A percentile compares a stretch with the other conserved stretches of the same genome.
Evolutionary conservation across 2,888 invertebrate species (phyloP).

Genomic region (Myopa tessellatipennis): DNA sequence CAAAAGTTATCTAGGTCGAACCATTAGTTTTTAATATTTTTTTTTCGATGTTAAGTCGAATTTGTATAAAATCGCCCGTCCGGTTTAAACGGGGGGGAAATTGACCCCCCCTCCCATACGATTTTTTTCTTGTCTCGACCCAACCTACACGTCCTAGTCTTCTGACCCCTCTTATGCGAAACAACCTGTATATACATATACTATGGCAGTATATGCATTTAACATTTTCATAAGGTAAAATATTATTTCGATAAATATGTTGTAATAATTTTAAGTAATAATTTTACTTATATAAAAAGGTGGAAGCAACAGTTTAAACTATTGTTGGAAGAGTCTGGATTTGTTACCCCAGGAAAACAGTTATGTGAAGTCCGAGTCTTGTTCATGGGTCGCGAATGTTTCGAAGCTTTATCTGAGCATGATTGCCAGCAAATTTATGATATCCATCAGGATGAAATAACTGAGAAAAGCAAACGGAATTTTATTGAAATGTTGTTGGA

Average conservation of each 20-base stretch:
- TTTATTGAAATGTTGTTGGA: slow-evolving; percentile 93
- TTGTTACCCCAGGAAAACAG: slow-evolving; percentile 95
- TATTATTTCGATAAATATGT: background rate
- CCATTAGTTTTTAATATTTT: no score
- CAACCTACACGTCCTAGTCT: no score
- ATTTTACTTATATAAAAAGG: slow-evolving; percentile 69
- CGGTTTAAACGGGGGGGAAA: no score
- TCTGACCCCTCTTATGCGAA: no score
- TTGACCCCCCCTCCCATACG: no score
- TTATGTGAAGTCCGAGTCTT: slow-evolving; percentile 89
- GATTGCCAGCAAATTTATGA: slow-evolving; percentile 95
- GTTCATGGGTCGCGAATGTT: slow-evolving; percentile 94
- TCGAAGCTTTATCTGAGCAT: slow-evolving; percentile 88
- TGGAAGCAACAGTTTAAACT: slow-evolving; percentile 95
- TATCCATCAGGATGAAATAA: slow-evolving; percentile 90
- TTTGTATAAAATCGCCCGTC: no score
- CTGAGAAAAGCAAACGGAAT: slow-evolving; percentile 89
- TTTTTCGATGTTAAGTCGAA: no score
- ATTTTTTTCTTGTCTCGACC: no score
- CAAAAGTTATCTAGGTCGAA: no score
- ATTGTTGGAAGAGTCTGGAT: slow-evolving; percentile 91
- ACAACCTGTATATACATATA: no score
- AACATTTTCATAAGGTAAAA: background rate
- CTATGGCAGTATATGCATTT: background rate
- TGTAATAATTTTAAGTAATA: background rate